Evolutionary conservation across 2,113 vertebrate genomes (phyloP).

Genomic region (Eulacestoma nigropectus): DNA sequence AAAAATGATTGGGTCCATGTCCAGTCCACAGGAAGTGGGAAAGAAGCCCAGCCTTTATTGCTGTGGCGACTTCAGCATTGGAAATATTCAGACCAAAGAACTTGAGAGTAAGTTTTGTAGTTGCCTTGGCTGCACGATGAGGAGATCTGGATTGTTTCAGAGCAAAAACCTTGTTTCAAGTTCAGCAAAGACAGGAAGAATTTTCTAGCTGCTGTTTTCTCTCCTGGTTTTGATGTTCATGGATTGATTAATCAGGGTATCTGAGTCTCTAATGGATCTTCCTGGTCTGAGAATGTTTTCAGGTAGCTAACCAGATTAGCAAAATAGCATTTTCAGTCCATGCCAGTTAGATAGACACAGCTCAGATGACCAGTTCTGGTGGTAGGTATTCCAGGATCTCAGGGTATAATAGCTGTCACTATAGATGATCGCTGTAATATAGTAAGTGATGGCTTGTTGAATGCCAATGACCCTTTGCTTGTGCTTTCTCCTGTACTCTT

Average conservation of each 20-base stretch:
- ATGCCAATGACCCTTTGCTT: neutral
- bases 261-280: neutral
- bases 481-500: neutral
- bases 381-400: neutral
- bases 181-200: neutral
- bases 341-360: neutral
- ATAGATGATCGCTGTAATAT: neutral
- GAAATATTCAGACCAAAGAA: constrained; percentile 38
- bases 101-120: neutral
- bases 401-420: neutral
- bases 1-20: neutral
- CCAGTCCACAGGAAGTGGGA: constrained; percentile 8
- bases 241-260: neutral
- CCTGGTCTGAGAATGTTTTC: neutral
- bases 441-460: neutral
- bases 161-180: neutral
- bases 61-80: neutral
- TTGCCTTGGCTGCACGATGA: neutral
- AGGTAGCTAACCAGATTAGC: neutral
- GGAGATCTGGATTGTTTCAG: neutral
- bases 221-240: neutral
- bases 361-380: neutral
- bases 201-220: constrained; percentile 17
- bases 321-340: neutral
- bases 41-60: neutral